Evolutionary conservation across 2,888 invertebrate species (phyloP), one percentile per base, ranked within the genome.

Genomic region (Agrilus cyanescens): DNA sequence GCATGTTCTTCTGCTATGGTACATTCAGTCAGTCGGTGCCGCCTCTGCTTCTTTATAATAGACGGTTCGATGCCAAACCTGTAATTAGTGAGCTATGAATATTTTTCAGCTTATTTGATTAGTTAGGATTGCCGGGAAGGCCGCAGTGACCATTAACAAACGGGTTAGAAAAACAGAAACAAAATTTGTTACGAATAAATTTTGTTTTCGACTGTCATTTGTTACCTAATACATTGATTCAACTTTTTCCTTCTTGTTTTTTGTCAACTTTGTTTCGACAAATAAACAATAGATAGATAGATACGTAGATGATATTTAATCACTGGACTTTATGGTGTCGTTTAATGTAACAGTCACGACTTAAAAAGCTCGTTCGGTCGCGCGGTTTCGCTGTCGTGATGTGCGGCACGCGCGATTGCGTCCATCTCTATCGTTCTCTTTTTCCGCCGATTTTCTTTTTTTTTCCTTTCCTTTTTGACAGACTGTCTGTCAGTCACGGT

Each of bases 11-110:
- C 25, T 25, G 25, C 25, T 25, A 25, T 7, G 15, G 12, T 10
- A 8, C 18, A 18, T 3, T 18, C 18, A 18, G 18, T 18, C 25
- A 42, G 16, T 34, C 47, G 41, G 54, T 47, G 56, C 59, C 61
- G 62, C 61, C 61, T 57, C 59, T 61, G 63, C 63, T 63, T 61
- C 63, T 63, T 61, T 60, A 63, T 63, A 63, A 63, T 63, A 59
- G 58, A 60, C 58, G 62, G 61, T 63, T 63, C 57, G 55, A 55
- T 58, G 57, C 53, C 57, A 55, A 53, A 51, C 54, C 57, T 58
- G 54, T 62, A 63, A 63, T 63, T 62, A 63, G 55, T 54, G 50
- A 52, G 52, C 58, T 57, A 61, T 61, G 59, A 61, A 61, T 61
- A 60, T 60, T 60, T 59, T 57, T 51, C 51, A 56, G 50, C 56